Evolutionary conservation across 2,113 vertebrate species (phyloP).

Genomic region (Cyprinodon tularosa): DNA sequence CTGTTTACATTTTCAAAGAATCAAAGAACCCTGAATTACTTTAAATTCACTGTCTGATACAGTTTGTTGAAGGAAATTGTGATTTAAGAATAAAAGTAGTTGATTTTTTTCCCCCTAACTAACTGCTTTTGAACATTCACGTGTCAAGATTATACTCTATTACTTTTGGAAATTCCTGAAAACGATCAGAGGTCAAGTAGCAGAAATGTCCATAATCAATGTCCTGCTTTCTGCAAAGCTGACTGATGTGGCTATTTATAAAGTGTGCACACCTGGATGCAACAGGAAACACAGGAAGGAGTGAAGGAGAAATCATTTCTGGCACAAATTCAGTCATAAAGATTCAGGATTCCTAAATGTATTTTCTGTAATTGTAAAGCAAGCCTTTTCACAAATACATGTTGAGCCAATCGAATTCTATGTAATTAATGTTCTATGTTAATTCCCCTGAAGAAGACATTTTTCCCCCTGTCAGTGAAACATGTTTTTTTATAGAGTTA

Average conservation of each 20-base stretch:
- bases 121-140: neutral
- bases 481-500: too few relatives aligned
- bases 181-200: conserved; percentile 9
- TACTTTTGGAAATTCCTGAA: neutral
- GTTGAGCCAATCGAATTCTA: neutral
- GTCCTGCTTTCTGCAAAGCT: conserved; percentile 10
- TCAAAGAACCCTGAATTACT: neutral
- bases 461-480: too few relatives aligned
- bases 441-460: too few relatives aligned
- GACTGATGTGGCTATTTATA: conserved; percentile 11
- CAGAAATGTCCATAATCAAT: conserved; percentile 11
- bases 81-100: neutral
- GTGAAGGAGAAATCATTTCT: neutral
- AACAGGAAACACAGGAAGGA: conserved; percentile 3
- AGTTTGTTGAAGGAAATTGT: neutral
- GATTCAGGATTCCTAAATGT: neutral
- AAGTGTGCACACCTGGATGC: conserved; percentile 21
- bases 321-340: neutral
- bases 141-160: neutral
- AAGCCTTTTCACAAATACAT: neutral
- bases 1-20: neutral
- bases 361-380: neutral
- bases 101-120: neutral
- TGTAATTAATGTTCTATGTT: too few relatives aligned
- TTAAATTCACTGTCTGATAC: neutral